Evolutionary conservation across 2,113 vertebrate species (phyloP).

Genomic region (Chaetops frenatus): DNA sequence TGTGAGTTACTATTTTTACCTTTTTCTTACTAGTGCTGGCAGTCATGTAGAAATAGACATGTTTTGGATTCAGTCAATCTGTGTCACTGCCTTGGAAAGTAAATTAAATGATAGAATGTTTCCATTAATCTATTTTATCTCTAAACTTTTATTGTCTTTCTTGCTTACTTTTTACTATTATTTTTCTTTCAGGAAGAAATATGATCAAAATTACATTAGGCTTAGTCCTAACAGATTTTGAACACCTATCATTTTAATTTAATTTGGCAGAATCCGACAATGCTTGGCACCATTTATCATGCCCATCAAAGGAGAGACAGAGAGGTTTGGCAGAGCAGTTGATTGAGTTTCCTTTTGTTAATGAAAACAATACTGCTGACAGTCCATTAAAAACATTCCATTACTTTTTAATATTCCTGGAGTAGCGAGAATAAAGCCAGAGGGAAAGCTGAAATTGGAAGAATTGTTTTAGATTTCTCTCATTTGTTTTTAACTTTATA

Average conservation of each 20-base stretch:
- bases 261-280: conserved; percentile 21
- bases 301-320: conserved; percentile 28
- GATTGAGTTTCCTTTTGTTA: conserved; percentile 54
- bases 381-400: conserved; percentile 19
- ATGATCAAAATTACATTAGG: not conserved
- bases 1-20: not conserved
- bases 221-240: conserved; percentile 16
- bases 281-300: conserved; percentile 7
- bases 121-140: not conserved
- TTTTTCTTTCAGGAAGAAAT: conserved; percentile 14
- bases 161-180: not conserved
- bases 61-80: not conserved
- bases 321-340: conserved; percentile 28
- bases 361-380: conserved; percentile 42
- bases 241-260: conserved; percentile 34
- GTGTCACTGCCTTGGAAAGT: not conserved
- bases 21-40: not conserved
- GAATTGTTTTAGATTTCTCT: not conserved
- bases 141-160: not conserved
- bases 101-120: not conserved
- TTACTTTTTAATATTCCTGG: conserved; percentile 35
- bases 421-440: conserved; percentile 26
- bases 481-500: not conserved
- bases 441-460: conserved; percentile 14
- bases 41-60: not conserved